Percentiles rank a stretch among this genome's conserved stretches.
Conservation (phyloP, 2,888 invertebrate genomes). For the Mimumesa dahlbomi region DNA sequence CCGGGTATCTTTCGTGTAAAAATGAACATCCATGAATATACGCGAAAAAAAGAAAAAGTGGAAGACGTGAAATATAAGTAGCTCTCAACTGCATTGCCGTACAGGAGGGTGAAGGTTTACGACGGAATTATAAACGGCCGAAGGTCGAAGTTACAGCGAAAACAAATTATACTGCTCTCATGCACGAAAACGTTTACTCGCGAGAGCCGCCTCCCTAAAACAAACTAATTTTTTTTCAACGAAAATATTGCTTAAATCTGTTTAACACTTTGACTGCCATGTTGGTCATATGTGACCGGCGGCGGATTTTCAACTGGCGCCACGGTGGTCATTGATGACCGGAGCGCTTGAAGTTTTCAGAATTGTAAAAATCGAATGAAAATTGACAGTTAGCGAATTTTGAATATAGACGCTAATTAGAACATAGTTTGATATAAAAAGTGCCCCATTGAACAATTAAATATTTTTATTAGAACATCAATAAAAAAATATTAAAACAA, state of each 20-base stretch:
- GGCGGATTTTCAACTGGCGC: no score
- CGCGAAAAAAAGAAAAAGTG: conserved; percentile 12
- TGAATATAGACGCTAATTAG: no score
- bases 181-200: background rate
- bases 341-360: no score
- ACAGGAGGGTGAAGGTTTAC: conserved; percentile 39
- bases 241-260: background rate
- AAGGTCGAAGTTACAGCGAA: conserved; percentile 34
- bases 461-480: no score
- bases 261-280: no score
- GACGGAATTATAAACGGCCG: conserved; percentile 40
- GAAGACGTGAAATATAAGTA: conserved; percentile 26
- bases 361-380: no score
- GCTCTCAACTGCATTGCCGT: conserved; percentile 4
- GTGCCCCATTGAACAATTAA: no score
- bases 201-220: background rate
- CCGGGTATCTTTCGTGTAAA: background rate
- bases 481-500: no score
- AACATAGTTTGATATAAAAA: no score
- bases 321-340: no score
- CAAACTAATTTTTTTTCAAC: background rate
- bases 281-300: no score
- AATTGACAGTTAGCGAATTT: no score
- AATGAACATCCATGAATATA: conserved; percentile 14
- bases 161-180: conserved; percentile 12